Conservation (phyloP, 2,797 vertebrate genomes). For the Numenius phaeopus region DNA sequence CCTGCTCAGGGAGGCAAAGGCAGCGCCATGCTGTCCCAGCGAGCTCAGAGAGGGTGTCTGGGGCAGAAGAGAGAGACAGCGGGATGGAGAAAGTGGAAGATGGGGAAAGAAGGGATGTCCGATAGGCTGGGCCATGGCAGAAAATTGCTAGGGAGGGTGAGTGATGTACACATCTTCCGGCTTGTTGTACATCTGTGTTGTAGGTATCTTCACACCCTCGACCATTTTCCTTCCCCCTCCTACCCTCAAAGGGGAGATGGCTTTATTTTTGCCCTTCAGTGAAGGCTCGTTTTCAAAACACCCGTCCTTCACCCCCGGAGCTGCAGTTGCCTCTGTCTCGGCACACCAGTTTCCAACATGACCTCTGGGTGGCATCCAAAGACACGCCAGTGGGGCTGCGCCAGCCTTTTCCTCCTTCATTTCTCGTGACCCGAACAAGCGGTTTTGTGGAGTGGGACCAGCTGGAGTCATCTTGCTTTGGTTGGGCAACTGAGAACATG, state of each 20-base stretch:
- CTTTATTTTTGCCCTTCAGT: not conserved
- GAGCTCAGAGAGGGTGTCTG: not conserved
- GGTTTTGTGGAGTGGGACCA: too few relatives aligned
- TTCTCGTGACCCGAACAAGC: not conserved
- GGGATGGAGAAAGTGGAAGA: not conserved
- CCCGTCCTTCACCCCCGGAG: not conserved
- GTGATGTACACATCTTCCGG: fast-evolving
- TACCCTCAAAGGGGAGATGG: not conserved
- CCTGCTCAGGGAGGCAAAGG: not conserved
- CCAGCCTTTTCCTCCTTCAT: not conserved
- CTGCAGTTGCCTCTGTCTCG: not conserved
- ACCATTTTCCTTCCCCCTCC: not conserved
- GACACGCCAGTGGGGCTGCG: fast-evolving
- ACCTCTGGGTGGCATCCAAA: conserved; percentile 53
- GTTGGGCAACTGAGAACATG: not conserved
- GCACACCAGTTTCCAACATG: not conserved
- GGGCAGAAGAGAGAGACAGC: not conserved
- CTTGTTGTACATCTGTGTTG: not conserved
- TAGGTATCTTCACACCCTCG: not conserved
- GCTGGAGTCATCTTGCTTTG: not conserved
- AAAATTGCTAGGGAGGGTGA: not conserved
- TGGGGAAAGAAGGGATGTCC: not conserved
- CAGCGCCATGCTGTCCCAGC: fast-evolving
- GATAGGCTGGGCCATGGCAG: not conserved
- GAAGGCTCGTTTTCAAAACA: not conserved